Evolutionary conservation across 2,113 vertebrate species (phyloP).

Genomic region (Austrofundulus limnaeus): DNA sequence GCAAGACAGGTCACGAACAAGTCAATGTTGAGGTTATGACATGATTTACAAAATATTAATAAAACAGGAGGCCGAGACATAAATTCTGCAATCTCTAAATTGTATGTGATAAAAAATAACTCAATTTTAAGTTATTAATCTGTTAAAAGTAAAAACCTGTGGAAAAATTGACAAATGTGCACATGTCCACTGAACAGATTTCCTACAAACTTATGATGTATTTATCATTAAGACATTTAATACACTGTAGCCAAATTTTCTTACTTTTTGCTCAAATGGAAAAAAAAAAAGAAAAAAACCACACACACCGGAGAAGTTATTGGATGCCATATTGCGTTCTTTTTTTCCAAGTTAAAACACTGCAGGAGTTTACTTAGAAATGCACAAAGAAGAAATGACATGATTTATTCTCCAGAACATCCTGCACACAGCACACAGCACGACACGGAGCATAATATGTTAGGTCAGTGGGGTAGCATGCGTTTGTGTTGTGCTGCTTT

Average conservation of each 20-base stretch:
- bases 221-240: too few species aligned
- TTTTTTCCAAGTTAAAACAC: constrained; percentile 13
- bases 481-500: constrained; percentile 24
- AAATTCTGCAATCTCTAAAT: neutral
- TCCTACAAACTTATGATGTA: too few species aligned
- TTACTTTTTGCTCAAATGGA: too few species aligned
- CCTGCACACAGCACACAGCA: neutral
- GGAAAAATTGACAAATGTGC: too few species aligned
- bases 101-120: neutral
- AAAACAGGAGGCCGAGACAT: too few species aligned
- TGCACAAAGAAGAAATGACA: neutral
- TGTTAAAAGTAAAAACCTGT: too few species aligned
- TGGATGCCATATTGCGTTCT: neutral
- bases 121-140: neutral
- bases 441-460: constrained; percentile 7
- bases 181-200: too few species aligned
- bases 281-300: too few species aligned
- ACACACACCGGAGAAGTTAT: too few species aligned
- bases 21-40: neutral
- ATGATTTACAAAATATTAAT: neutral
- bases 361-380: neutral
- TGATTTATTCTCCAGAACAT: constrained; percentile 7
- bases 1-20: neutral
- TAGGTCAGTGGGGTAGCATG: constrained; percentile 11
- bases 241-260: too few species aligned